phyloP scores from a whole-genome alignment of 2,797 vertebrate genomes.

The Harpagifer antarcticus region DNA sequence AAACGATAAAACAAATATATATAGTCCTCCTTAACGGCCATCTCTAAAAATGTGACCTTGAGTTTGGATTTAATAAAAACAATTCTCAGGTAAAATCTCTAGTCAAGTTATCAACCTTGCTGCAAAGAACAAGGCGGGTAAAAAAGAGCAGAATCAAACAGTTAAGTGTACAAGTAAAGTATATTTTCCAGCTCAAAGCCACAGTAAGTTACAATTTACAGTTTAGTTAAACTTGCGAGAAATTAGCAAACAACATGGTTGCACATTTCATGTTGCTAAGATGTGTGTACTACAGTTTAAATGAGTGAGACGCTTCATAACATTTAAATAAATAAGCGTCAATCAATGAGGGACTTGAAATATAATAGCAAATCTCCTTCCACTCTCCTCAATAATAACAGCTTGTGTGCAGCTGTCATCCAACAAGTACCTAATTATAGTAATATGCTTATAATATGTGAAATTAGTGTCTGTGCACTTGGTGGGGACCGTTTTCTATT shows the following conservation, averaged over 20 bases:
- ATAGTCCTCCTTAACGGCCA: background rate
- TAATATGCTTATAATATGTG: constrained; percentile 41
- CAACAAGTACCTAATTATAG: constrained; percentile 38
- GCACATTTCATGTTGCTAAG: constrained; percentile 2
- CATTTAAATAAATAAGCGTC: constrained; percentile 43
- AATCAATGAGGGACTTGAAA: constrained; percentile 25
- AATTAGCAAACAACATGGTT: background rate
- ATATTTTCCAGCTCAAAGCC: background rate
- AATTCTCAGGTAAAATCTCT: background rate
- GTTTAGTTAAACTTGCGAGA: background rate
- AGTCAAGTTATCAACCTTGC: background rate
- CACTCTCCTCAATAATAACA: constrained; percentile 33
- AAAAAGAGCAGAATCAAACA: background rate
- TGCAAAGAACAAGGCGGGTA: background rate
- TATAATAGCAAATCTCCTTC: constrained; percentile 27
- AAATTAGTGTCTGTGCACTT: constrained; percentile 32
- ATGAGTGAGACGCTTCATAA: constrained; percentile 14
- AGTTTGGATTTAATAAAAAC: background rate
- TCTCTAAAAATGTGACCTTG: background rate
- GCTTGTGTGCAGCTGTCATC: constrained; percentile 41
- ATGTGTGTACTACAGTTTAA: background rate
- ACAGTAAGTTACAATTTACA: background rate
- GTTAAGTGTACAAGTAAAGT: background rate
- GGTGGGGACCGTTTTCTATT: constrained; percentile 16
- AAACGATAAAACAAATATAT: background rate